Base-by-base conservation (phyloP, 2,113 vertebrate genomes). In the Rallus limicola region DNA sequence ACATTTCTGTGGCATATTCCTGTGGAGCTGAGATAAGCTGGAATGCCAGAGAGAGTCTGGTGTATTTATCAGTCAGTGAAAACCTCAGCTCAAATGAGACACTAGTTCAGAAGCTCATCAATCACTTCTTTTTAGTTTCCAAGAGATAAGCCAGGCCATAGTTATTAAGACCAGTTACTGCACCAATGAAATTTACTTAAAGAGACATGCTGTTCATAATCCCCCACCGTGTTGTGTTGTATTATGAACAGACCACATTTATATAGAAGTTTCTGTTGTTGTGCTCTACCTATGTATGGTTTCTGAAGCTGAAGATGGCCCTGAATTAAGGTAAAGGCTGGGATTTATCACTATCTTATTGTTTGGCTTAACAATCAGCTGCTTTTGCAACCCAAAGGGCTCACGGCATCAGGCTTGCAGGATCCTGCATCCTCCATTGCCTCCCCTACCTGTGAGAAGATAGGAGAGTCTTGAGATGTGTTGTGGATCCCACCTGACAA, bases 21-120 rank as follows among this genome's bases (percentile, higher is more conserved):
- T 95, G 87, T 93, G 28, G 76, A 98, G 96, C 93, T 94, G 91
- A 99, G 98, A 99, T 99, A 98, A 99, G 98, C 95, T 95, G 93
- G 91, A 98, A 98, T 81, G 82, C 95, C 97, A 98, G 97, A 95
- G 77, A 82, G 79, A 92, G 95, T 86, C 92, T 94, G 91, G 93
- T 74, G 67, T 84, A 97, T 98, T 98, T 98, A 98, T 98, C 98
- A 97, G 97, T 93, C 97, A 98, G 71, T 74, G 97, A 96, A 92
- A 97, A 97, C 95, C 77, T 97, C 46, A 4, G 81, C 81, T 97
- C 91, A 95, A 97, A 98, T 92, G 95, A 98, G 96, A 96, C 85
- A 82, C 34, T 65, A 56, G 55, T 52, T 88, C 88, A 94, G 62
- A 92, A 91, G 42, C 19, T 72, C 91, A 97, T 95, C 77, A 94